phyloP scores from a whole-genome alignment of 2,797 vertebrate genomes.

The Clangula hyemalis region DNA sequence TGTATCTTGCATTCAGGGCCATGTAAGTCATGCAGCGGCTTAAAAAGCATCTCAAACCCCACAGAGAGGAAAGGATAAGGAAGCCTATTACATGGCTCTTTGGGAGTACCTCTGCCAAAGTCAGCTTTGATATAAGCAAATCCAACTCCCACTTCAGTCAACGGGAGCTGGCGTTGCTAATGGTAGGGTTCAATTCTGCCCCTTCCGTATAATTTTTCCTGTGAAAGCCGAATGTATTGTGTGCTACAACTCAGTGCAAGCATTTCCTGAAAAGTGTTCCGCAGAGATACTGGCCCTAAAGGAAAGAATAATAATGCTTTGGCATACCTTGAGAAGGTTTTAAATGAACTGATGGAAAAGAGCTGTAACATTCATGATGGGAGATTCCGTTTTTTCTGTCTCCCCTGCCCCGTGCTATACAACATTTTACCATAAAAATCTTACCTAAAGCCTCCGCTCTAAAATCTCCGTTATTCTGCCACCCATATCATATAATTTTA shows the following conservation, averaged over 20 bases:
- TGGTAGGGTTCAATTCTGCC: background rate
- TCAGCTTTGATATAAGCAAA: constrained; percentile 4
- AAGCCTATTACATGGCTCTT: background rate
- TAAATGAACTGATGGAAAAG: background rate
- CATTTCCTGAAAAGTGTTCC: background rate
- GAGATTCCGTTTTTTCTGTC: background rate
- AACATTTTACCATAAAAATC: background rate
- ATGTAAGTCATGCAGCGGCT: background rate
- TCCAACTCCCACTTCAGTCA: background rate
- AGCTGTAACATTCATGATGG: background rate
- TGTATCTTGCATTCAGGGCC: background rate
- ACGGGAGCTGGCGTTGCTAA: background rate
- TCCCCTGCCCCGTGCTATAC: background rate
- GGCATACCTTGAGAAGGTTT: background rate
- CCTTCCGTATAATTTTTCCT: background rate
- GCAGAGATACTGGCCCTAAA: background rate
- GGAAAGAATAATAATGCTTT: background rate
- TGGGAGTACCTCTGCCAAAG: background rate
- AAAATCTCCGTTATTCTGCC: background rate
- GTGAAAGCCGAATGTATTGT: background rate
- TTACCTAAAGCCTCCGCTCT: background rate
- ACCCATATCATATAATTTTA: background rate
- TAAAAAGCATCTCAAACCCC: constrained; percentile 4
- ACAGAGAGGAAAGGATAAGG: constrained; percentile 4
- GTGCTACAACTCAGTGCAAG: background rate